Evolutionary conservation across 1,140 invertebrate species (phyloP).

Genomic region (Eupristina koningsbergeri): DNA sequence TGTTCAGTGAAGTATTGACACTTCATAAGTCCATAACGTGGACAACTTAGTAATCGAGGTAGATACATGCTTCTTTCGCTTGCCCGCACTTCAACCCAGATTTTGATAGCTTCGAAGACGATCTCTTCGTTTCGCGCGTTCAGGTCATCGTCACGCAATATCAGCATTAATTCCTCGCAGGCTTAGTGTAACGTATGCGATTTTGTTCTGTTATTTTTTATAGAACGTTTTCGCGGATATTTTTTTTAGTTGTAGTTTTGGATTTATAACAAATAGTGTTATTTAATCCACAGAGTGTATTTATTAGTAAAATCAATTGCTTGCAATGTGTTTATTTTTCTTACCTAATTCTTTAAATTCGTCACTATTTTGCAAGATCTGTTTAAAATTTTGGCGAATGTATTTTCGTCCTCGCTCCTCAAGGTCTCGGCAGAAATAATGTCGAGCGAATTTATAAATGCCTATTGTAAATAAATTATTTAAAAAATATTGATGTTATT

Average conservation of each 20-base stretch:
- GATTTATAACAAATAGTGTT: background rate
- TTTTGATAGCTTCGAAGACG: slow-evolving; percentile 79
- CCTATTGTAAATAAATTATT: slow-evolving; percentile 52
- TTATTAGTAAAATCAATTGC: background rate
- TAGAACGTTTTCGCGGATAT: background rate
- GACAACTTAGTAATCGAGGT: slow-evolving; percentile 76
- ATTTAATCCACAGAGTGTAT: background rate
- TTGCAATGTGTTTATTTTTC: background rate
- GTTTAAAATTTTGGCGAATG: slow-evolving; percentile 82
- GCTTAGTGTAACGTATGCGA: slow-evolving; percentile 50
- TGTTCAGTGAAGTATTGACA: slow-evolving; percentile 77
- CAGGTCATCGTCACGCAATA: slow-evolving; percentile 84
- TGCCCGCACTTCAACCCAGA: slow-evolving; percentile 69
- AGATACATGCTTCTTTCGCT: slow-evolving; percentile 72
- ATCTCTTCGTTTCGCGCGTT: slow-evolving; percentile 81
- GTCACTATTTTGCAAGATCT: slow-evolving; percentile 78
- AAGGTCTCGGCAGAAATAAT: slow-evolving; percentile 83
- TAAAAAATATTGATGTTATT: no score
- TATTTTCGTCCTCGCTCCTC: slow-evolving; percentile 80
- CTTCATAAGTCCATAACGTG: slow-evolving; percentile 80
- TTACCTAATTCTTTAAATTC: slow-evolving; percentile 79
- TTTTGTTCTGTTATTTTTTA: background rate
- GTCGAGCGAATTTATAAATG: slow-evolving; percentile 81
- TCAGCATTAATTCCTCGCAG: slow-evolving; percentile 79
- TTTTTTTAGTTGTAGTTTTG: background rate